These are phyloP conservation scores for Lepeophtheirus nordmannii DNA, from an alignment of 2,888 invertebrate species.

Conservation along the genomic window DNA sequence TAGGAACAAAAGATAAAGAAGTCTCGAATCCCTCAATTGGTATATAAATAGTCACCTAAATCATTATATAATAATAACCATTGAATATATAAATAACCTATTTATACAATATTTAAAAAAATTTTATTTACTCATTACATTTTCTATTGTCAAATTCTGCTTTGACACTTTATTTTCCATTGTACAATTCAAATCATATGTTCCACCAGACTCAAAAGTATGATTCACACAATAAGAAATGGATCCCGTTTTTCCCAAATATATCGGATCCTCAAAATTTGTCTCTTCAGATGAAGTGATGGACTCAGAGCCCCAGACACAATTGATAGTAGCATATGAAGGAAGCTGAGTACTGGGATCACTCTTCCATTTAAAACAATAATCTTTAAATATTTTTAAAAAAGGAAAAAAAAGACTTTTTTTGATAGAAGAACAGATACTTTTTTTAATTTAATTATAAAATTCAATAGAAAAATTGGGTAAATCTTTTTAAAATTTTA, in stretches of 20 bases:
- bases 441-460: no score
- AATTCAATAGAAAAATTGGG: no score
- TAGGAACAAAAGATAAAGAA: background rate
- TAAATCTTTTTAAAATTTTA: no score
- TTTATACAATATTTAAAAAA: background rate
- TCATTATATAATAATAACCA: no score
- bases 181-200: background rate
- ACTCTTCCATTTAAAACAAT: background rate
- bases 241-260: background rate
- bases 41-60: background rate
- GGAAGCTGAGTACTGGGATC: background rate
- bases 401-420: background rate
- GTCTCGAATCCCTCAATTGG: background rate
- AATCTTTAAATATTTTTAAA: no score
- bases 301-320: background rate
- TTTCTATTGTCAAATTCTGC: background rate
- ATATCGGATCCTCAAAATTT: background rate
- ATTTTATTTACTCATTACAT: background rate
- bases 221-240: background rate
- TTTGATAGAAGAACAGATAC: no score
- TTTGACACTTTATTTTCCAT: slow-evolving; percentile 11
- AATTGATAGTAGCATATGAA: background rate
- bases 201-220: background rate
- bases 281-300: background rate
- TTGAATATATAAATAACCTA: no score